phyloP scores from a whole-genome alignment of 2,797 vertebrate genomes.

The Rachycentron canadum region DNA sequence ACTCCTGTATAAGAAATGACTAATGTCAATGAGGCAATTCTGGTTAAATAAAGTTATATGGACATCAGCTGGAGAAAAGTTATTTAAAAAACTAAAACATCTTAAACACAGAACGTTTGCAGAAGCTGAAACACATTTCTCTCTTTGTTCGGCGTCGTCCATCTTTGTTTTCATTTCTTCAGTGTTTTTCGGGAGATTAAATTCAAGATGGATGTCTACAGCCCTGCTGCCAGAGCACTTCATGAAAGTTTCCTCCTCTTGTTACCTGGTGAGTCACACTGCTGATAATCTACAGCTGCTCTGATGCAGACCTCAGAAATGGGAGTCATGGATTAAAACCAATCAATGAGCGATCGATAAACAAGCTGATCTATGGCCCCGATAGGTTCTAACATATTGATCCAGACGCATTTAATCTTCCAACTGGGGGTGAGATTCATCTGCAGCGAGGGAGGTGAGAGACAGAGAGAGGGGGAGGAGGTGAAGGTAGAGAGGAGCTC shows the following conservation, averaged over 20 bases:
- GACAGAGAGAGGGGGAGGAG: background rate
- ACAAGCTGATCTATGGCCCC: conserved; percentile 36
- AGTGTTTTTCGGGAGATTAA: background rate
- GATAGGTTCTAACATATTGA: conserved; percentile 30
- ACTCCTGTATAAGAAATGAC: too few species aligned
- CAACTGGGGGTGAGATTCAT: conserved; percentile 18
- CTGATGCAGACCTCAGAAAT: conserved; percentile 17
- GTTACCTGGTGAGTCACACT: background rate
- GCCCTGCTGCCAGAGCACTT: background rate
- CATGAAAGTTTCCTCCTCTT: background rate
- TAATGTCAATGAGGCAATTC: too few species aligned
- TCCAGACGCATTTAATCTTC: conserved; percentile 35
- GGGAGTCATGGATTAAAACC: conserved; percentile 25
- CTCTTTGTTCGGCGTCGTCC: too few species aligned
- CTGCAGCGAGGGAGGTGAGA: background rate
- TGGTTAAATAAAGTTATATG: too few species aligned
- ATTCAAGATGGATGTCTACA: background rate
- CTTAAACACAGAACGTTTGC: too few species aligned
- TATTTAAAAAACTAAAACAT: too few species aligned
- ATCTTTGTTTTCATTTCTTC: background rate
- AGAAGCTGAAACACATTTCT: too few species aligned
- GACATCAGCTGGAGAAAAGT: too few species aligned
- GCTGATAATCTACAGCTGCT: background rate
- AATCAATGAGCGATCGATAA: conserved; percentile 22
- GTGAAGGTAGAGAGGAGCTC: background rate